Base-by-base conservation (phyloP, 2,888 invertebrate genomes). In the Noctua comes region DNA sequence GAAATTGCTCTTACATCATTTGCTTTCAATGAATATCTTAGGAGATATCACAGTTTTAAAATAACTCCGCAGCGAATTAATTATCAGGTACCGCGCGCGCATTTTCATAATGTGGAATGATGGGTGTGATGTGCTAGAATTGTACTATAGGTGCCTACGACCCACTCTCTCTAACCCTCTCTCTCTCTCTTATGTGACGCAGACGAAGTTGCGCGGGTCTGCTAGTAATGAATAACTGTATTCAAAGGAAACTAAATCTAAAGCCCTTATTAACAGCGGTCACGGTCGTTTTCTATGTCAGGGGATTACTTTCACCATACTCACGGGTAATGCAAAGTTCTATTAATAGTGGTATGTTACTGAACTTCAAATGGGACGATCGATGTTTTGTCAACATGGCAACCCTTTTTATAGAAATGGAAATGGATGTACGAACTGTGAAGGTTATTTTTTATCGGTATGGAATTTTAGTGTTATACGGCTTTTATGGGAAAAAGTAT, bases 251-350 rank as follows among this genome's bases (percentile, higher is more conserved):
- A 77, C 59, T 70, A 51, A n/a, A n/a, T n/a, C n/a, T n/a, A n/a
- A n/a, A n/a, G 78, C 18, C 43, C 57, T 59, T 72, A 86, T 77
- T 57, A 71, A 40, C 76, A 70, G 54, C 43, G 76, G 64, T 62
- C 68, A 71, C 31, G 51, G 68, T 68, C 48, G 75, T 83, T 88
- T 86, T 88, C 87, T 79, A 68, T 40, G 40, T 1, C 86, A 65
- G 51, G 80, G 70, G 78, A 83, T 73, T 77, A 77, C 86, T 88
- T 87, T 87, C 86, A 81, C 88, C 66, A 48, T n/a, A 27, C 59
- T 75, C 68, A 78, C 76, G 77, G 75, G 51, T 86, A 86, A 80
- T 77, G 66, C 77, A 66, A 68, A 73, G 66, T 40, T 65, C 85
- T 79, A 88, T 76, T 69, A 73, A 76, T 85, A 87, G 85, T 13